These are phyloP conservation scores for Sebastes reedi DNA, from an alignment of 2,797 vertebrate species.

Conservation along the genomic window DNA sequence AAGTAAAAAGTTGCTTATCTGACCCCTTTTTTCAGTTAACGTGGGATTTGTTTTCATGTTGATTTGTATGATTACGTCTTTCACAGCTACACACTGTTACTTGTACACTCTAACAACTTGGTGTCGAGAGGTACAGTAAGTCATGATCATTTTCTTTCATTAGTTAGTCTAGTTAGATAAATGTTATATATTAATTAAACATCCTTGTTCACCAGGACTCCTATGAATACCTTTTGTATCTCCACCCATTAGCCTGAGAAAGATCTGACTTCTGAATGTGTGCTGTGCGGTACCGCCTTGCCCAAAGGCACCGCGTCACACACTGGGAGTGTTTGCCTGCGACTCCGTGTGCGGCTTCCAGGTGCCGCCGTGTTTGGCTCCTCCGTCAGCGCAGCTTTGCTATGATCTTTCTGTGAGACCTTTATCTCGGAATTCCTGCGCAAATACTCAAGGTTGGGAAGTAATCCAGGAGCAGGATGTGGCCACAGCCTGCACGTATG, in stretches of 20 bases:
- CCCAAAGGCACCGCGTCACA: slow-evolving; percentile 21
- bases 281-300: slow-evolving; percentile 37
- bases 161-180: background rate
- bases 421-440: slow-evolving; percentile 49
- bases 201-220: slow-evolving; percentile 52
- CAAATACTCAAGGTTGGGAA: slow-evolving; percentile 59
- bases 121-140: background rate
- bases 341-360: background rate
- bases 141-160: background rate
- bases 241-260: slow-evolving; percentile 35
- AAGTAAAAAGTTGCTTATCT: background rate
- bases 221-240: background rate
- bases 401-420: slow-evolving; percentile 12
- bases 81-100: background rate
- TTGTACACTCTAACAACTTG: background rate
- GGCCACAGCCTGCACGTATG: background rate
- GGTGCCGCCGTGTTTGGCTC: slow-evolving; percentile 22
- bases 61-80: background rate
- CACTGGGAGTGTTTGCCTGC: slow-evolving; percentile 38
- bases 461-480: slow-evolving; percentile 72
- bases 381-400: slow-evolving; percentile 32
- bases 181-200: slow-evolving; percentile 37
- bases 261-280: slow-evolving; percentile 20
- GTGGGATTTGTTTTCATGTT: background rate
- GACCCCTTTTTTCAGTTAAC: background rate